These are phyloP conservation scores for Cavia porcellus DNA, from an alignment of 2,113 vertebrate genomes.

Conservation along the genomic window DNA sequence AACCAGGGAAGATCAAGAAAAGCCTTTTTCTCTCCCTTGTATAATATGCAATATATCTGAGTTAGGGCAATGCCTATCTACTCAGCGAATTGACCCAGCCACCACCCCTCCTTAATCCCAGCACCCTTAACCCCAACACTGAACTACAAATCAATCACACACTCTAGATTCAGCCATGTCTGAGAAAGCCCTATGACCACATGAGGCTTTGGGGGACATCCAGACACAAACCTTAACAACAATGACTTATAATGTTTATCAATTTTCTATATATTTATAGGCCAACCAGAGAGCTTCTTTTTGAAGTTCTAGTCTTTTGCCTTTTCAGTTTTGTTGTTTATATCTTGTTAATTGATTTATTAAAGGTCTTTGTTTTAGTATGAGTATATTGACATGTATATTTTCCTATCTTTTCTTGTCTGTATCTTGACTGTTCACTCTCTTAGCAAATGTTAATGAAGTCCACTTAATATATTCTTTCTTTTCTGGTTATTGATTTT, in stretches of 20 bases:
- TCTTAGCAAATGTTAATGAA: slow-evolving; percentile 9
- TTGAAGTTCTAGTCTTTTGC: not conserved
- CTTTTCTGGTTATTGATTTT: slow-evolving; percentile 46
- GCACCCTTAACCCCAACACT: not conserved
- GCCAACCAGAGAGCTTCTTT: not conserved
- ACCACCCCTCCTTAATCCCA: not conserved
- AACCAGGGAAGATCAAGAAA: not conserved
- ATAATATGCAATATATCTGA: not conserved
- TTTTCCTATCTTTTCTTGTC: not conserved
- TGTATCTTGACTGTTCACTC: not conserved
- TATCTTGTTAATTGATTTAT: not conserved
- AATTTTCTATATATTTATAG: not conserved
- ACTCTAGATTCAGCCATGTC: not conserved
- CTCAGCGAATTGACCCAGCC: not conserved
- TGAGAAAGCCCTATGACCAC: not conserved
- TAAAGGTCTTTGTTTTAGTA: not conserved
- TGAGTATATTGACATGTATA: not conserved
- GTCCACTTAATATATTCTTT: not conserved
- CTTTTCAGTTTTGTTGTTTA: slow-evolving; percentile 14
- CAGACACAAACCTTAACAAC: not conserved
- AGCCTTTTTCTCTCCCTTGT: not conserved
- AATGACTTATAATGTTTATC: not conserved
- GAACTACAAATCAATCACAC: not conserved
- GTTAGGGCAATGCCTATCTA: not conserved
- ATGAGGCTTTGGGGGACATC: not conserved